phyloP scores from a whole-genome alignment of 2,113 vertebrate genomes.

The Neolamprologus fasciatus region DNA sequence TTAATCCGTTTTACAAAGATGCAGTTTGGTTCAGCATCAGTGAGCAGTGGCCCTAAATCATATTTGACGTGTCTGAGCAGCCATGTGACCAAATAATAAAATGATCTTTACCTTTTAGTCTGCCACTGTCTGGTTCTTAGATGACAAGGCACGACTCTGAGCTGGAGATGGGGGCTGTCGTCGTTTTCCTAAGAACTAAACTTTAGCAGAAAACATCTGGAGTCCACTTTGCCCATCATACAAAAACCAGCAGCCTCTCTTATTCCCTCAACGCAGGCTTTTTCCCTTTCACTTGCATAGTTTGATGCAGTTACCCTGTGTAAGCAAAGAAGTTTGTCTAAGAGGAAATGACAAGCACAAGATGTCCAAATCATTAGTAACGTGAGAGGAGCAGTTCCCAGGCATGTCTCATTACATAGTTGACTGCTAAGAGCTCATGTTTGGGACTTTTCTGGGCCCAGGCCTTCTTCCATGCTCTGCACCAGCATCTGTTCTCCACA shows the following conservation, averaged over 20 bases:
- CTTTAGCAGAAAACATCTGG: conserved; percentile 53
- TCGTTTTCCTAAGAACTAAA: conserved; percentile 20
- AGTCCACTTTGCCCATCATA: conserved; percentile 17
- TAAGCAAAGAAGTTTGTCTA: conserved; percentile 41
- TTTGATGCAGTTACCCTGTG: conserved; percentile 33
- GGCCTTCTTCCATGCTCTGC: neutral
- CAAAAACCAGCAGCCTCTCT: conserved; percentile 4
- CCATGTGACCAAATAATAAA: neutral
- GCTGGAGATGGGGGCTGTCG: conserved; percentile 13
- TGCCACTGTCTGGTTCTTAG: neutral
- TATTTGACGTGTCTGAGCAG: neutral
- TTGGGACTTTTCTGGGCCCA: conserved; percentile 1
- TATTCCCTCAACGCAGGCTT: neutral
- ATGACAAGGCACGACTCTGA: neutral
- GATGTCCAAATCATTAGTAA: conserved; percentile 67
- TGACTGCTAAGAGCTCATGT: conserved; percentile 25
- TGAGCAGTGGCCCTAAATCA: neutral
- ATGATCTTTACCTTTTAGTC: neutral
- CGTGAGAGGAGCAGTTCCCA: conserved; percentile 56
- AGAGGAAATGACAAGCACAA: conserved; percentile 63
- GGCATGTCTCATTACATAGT: conserved; percentile 50
- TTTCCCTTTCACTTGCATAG: conserved; percentile 11
- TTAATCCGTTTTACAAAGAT: neutral
- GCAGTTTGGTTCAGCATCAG: neutral
- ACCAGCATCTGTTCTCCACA: neutral